These are phyloP conservation scores for Girardia tigrina DNA, from an alignment of 2,888 invertebrate species.

Conservation along the genomic window DNA sequence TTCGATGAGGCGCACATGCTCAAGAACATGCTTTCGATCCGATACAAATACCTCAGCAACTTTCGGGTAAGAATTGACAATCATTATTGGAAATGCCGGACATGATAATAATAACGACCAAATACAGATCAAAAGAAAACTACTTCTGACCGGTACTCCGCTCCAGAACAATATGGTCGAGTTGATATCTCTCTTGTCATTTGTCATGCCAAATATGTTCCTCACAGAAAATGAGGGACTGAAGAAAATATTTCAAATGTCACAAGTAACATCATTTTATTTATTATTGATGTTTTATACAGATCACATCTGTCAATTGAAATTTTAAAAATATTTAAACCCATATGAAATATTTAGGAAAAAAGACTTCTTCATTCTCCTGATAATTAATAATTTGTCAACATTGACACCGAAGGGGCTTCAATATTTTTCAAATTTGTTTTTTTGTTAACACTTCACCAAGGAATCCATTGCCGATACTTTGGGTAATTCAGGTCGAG, in stretches of 20 bases:
- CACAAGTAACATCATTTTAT: neutral
- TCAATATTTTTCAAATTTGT: too few relatives aligned
- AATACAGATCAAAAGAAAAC: neutral
- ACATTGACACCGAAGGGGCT: too few relatives aligned
- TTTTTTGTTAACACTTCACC: too few relatives aligned
- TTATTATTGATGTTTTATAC: neutral
- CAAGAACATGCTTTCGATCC: conserved; percentile 83
- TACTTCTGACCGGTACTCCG: neutral
- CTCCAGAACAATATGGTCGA: conserved; percentile 17
- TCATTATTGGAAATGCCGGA: neutral
- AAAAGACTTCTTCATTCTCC: too few relatives aligned
- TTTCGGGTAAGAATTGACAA: conserved; percentile 57
- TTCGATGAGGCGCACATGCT: conserved; percentile 96
- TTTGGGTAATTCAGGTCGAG: too few relatives aligned
- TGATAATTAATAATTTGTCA: too few relatives aligned
- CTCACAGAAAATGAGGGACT: conserved; percentile 3
- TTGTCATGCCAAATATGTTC: neutral
- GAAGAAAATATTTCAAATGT: neutral
- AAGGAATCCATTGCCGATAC: too few relatives aligned
- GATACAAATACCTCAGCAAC: conserved; percentile 72
- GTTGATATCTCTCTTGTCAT: neutral
- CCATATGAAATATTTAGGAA: too few relatives aligned
- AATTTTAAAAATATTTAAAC: too few relatives aligned
- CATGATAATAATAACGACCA: neutral
- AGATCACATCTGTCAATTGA: too few relatives aligned